Percentiles rank a stretch among this genome's conserved stretches.
These are phyloP conservation scores for Asbolus verrucosus DNA, from an alignment of 1,140 invertebrate species.

Conservation along the genomic window DNA sequence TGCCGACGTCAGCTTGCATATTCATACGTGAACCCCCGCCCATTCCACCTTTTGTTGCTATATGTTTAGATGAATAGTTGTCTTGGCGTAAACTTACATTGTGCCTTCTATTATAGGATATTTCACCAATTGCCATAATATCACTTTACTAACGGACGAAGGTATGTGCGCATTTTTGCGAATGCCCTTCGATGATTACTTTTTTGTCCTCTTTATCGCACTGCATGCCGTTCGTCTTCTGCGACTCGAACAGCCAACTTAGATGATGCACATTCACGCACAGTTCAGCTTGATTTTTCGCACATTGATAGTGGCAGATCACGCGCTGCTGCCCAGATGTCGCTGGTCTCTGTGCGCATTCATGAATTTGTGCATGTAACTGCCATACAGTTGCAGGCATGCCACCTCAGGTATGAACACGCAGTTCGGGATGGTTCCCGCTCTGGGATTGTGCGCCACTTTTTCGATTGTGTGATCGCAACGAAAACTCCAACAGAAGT, in stretches of 20 bases:
- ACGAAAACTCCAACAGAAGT: too few relatives aligned
- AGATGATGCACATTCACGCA: constrained; percentile 6
- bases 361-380: constrained; percentile 55
- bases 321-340: constrained; percentile 43
- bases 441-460: constrained; percentile 27
- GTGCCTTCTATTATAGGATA: constrained; percentile 63
- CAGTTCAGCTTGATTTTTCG: constrained; percentile 22
- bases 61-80: constrained; percentile 40
- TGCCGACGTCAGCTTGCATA: too few relatives aligned
- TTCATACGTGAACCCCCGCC: too few relatives aligned
- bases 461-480: too few relatives aligned
- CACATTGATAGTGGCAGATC: constrained; percentile 12
- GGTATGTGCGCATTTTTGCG: constrained; percentile 60
- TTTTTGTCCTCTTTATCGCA: constrained; percentile 39
- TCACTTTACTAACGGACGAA: constrained; percentile 64
- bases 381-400: constrained; percentile 48
- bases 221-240: constrained; percentile 48
- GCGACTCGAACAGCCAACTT: too few relatives aligned
- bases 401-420: constrained; percentile 28
- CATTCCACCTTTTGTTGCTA: constrained; percentile 21
- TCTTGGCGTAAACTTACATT: constrained; percentile 50
- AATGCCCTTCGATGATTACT: constrained; percentile 44
- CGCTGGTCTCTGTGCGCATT: constrained; percentile 47
- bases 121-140: constrained; percentile 65
- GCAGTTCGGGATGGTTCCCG: constrained; percentile 17